Percentiles rank a stretch among this genome's conserved stretches.
phyloP scores from a whole-genome alignment of 2,888 invertebrate species.

The Leucophenga maculata region DNA sequence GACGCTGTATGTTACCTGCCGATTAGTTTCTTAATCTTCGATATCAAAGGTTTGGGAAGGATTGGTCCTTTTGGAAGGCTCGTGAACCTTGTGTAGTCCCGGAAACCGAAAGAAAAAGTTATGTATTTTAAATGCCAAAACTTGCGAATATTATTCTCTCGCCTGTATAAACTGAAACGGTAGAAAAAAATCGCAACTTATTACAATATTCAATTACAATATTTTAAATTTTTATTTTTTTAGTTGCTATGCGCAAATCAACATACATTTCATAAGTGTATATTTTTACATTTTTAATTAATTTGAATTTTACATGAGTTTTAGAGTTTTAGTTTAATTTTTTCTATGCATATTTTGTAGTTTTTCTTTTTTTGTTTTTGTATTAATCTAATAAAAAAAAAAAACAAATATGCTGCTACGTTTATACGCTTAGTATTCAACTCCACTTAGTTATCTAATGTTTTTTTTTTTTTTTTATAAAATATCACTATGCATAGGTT shows the following conservation, averaged over 20 bases:
- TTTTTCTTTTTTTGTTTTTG: background rate
- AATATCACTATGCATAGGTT: constrained; percentile 21
- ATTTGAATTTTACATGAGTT: constrained; percentile 8
- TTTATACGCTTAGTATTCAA: background rate
- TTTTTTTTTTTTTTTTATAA: background rate
- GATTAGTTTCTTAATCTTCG: too few relatives aligned
- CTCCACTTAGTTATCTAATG: background rate
- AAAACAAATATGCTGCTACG: constrained; percentile 9
- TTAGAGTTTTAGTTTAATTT: background rate
- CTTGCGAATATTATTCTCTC: too few relatives aligned
- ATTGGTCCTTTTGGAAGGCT: too few relatives aligned
- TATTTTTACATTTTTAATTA: background rate
- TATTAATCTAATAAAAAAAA: constrained; percentile 1
- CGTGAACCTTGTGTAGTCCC: too few relatives aligned
- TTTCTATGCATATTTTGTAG: background rate
- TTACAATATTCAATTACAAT: background rate
- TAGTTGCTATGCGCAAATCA: too few relatives aligned
- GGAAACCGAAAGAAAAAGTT: too few relatives aligned
- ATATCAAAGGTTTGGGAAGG: too few relatives aligned
- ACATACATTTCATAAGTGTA: too few relatives aligned
- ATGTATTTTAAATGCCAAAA: too few relatives aligned
- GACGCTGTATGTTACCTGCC: too few relatives aligned
- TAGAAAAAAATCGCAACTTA: too few relatives aligned
- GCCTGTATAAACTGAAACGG: too few relatives aligned
- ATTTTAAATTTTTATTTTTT: background rate